Conservation (phyloP, 1,140 invertebrate genomes). For the Drosophila aff. region DNA sequence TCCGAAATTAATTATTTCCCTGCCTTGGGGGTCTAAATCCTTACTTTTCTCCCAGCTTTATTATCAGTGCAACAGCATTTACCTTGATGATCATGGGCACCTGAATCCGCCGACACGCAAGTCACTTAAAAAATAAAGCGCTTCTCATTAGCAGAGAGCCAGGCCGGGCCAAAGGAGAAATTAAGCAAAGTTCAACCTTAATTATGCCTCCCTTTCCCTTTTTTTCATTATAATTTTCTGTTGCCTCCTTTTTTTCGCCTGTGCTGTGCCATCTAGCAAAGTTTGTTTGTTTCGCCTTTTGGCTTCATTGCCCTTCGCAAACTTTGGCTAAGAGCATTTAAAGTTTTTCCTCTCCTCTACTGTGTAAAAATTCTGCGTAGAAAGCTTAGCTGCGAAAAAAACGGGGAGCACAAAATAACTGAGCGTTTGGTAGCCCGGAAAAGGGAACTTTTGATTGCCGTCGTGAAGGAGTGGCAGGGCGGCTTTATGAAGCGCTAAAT, state of each 20-base stretch:
- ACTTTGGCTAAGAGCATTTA: constrained; percentile 62
- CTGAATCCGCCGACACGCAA: constrained; percentile 50
- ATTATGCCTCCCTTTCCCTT: constrained; percentile 35
- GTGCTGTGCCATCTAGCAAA: constrained; percentile 43
- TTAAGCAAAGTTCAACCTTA: constrained; percentile 77
- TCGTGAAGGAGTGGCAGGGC: constrained; percentile 5
- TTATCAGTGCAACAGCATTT: constrained; percentile 33
- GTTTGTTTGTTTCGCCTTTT: constrained; percentile 65
- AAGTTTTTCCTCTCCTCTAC: constrained; percentile 59
- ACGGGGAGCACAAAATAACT: constrained; percentile 43
- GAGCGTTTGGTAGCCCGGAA: constrained; percentile 45
- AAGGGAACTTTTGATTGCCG: constrained; percentile 44
- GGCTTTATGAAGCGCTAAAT: constrained; percentile 76
- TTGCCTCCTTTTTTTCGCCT: constrained; percentile 27
- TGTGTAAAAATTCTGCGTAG: constrained; percentile 48
- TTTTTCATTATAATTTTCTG: constrained; percentile 33
- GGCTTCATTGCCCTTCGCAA: constrained; percentile 43
- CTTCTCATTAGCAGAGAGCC: constrained; percentile 63
- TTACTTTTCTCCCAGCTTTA: not conserved
- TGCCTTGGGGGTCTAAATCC: not conserved
- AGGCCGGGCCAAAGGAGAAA: constrained; percentile 46
- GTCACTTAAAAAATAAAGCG: constrained; percentile 80
- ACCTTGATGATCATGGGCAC: constrained; percentile 26
- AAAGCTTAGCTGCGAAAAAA: constrained; percentile 39
- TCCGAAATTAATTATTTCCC: constrained; percentile 19